These are phyloP conservation scores for Falco naumanni DNA, from an alignment of 2,797 vertebrate species.

Conservation along the genomic window DNA sequence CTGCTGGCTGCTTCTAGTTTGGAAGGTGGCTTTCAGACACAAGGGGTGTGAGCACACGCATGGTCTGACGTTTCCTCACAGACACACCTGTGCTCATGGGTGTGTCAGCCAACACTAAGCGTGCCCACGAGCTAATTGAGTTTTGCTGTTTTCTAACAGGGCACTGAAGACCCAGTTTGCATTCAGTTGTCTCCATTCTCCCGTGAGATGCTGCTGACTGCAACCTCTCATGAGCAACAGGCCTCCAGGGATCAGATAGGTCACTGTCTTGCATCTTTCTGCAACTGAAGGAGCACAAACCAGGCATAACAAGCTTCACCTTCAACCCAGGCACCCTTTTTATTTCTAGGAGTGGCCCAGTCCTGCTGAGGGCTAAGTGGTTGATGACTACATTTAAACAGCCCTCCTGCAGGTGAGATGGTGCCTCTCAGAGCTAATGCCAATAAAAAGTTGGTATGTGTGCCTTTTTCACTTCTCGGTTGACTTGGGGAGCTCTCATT, in stretches of 20 bases:
- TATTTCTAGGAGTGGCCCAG: background rate
- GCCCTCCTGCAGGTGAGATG: background rate
- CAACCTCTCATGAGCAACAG: background rate
- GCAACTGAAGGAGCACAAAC: background rate
- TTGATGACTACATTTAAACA: background rate
- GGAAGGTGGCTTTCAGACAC: background rate
- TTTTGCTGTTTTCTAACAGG: background rate
- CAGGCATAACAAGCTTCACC: background rate
- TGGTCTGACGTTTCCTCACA: background rate
- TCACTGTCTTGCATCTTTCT: background rate
- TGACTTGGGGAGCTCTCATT: background rate
- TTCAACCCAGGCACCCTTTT: background rate
- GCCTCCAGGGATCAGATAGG: background rate
- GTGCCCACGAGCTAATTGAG: background rate
- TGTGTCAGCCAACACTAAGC: background rate
- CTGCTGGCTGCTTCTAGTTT: background rate
- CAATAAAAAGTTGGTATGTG: background rate
- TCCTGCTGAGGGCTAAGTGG: background rate
- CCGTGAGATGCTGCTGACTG: background rate
- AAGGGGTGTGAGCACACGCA: background rate
- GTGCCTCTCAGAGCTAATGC: background rate
- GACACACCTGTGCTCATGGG: background rate
- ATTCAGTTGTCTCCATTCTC: background rate
- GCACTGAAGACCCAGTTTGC: background rate
- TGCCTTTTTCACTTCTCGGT: background rate